Evolutionary conservation across 1,140 invertebrate genomes (phyloP), one percentile per base, ranked within the genome.

Genomic region (Ceratoteleas bidentatus): DNA sequence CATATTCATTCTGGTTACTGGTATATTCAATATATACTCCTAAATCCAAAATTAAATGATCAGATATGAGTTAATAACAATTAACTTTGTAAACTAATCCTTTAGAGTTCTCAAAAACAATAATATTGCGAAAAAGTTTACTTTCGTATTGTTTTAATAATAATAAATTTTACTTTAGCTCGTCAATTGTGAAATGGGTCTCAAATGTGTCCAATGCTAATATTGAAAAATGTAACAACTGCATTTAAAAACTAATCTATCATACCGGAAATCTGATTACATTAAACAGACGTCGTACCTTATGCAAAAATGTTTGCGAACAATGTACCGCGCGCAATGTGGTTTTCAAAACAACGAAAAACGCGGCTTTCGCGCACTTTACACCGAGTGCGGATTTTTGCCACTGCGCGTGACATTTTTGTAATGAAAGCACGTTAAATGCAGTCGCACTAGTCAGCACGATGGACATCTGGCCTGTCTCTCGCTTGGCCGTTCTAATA

Each of bases 391-490:
- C 65, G 58, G 40, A 32, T 82, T 78, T 81, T 84, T 80, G 56
- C 69, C 49, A 83, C 86, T 89, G 88, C 87, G 88, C 86, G 87
- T 87, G 88, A 90, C 87, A 90, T 90, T 90, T 90, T 89, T 87
- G 88, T 90, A 90, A 90, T 89, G 88, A 88, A 90, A 90, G 84
- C 86, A 76, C 82, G 78, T 75, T 85, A 82, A 85, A 82, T 85
- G 83, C 81, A 85, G 80, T 83, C 80, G 80, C 65, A 77, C 73
- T 85, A 82, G 83, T 85, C 83, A 73, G 76, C 77, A 83, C 87
- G 86, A 88, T 85, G 88, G 89, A 90, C 89, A 90, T 90, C 87
- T 90, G 89, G 89, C 85, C 86, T 88, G 87, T 87, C 88, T 88
- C 88, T 87, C 85, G 82, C 85, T 86, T 86, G 86, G 81, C 83